Evolutionary conservation across 2,888 invertebrate species (phyloP), one percentile per base, ranked within the genome.

Genomic region (Carcina quercana): DNA sequence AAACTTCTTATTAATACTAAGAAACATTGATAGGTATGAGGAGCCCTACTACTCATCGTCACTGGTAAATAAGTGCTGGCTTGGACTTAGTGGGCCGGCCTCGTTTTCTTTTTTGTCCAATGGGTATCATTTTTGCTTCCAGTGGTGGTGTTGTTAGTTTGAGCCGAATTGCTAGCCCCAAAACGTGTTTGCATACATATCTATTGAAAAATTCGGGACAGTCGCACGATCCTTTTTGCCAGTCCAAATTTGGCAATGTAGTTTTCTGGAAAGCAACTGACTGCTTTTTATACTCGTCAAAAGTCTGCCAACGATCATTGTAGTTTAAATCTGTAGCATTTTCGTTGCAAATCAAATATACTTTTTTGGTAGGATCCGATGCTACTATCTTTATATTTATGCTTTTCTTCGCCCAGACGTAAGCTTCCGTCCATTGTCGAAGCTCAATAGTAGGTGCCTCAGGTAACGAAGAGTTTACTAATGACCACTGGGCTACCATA

Each of bases 401-500:
- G 38, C 13, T 28, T 12, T 15, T 21, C 27, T 43, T 38, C 11
- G 42, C 41, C 42, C 42, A 46, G 30, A 34, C 26, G 21, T 43
- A 42, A 2, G 29, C 36, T 28, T 33, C 36, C 25, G 41, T 43
- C 42, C 41, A 45, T 13, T 41, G 15, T 36, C 32, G 34, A 21
- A 34, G 30, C 12, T 27, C 30, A 14, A 42, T 35, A 11, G 29
- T 21, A n/a, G 34, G 34, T 32, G 33, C 25, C 27, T 37, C 32
- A 25, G 32, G 27, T 26, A 30, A 30, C 21, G 32, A 21, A 21
- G 21, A 6, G 21, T 6, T 21, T 6, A 6, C 21, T 5, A 6
- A 6, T 21, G 45, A 45, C 45, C 41, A 41, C 17, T 40, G 27
- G 2, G 21, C 32, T 7, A 40, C 45, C 37, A 45, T 43, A 15